Conservation (phyloP, 2,797 vertebrate genomes). For the Phalanger gymnotis region DNA sequence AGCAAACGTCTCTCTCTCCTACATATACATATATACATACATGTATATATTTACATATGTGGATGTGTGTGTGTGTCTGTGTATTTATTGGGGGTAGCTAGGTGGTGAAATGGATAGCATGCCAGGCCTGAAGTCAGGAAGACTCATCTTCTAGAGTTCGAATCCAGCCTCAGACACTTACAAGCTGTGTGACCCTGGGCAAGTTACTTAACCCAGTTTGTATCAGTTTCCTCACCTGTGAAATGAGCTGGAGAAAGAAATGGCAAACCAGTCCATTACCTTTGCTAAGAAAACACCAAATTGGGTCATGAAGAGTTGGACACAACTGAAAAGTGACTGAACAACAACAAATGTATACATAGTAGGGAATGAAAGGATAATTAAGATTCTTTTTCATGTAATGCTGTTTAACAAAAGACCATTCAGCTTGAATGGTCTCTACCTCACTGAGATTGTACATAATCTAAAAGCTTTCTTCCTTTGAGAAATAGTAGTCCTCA, state of each 20-base stretch:
- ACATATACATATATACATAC: no score
- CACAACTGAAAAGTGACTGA: neutral
- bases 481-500: neutral
- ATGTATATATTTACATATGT: neutral
- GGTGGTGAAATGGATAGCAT: neutral
- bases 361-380: neutral
- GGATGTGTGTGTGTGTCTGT: neutral
- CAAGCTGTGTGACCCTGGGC: neutral
- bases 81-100: neutral
- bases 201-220: neutral
- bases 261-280: neutral
- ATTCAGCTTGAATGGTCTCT: neutral
- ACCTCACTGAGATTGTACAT: neutral
- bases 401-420: neutral
- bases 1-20: no score
- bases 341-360: neutral
- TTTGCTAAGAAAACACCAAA: neutral
- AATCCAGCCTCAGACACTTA: neutral
- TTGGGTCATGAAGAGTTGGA: neutral
- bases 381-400: neutral
- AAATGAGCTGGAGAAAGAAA: neutral
- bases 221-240: neutral
- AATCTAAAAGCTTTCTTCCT: slow-evolving; percentile 6
- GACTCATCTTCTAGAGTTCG: neutral
- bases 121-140: neutral